These are phyloP conservation scores for Acanthosepion esculentum DNA, from an alignment of 2,888 invertebrate genomes.

Conservation along the genomic window DNA sequence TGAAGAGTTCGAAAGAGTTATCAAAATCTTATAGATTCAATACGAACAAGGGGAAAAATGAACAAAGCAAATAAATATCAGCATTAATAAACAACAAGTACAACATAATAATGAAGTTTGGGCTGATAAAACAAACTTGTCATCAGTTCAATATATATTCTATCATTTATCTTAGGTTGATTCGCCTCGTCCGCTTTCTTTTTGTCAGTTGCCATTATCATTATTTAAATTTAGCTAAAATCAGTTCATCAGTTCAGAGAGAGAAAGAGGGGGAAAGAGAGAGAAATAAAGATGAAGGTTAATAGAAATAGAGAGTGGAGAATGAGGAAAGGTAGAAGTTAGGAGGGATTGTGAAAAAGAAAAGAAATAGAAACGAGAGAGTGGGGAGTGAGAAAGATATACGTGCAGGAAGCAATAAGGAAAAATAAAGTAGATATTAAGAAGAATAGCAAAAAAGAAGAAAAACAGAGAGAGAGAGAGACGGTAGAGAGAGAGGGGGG, in stretches of 20 bases:
- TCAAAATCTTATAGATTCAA: constrained; percentile 33
- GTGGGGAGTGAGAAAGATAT: neutral
- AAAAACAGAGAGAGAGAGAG: neutral
- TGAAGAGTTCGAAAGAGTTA: neutral
- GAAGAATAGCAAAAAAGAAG: no score
- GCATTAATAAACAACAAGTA: neutral
- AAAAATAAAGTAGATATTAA: no score
- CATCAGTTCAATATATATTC: constrained; percentile 14
- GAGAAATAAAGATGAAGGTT: neutral
- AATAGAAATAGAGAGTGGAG: neutral
- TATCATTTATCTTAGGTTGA: neutral
- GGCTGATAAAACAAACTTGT: constrained; percentile 18
- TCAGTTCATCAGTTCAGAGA: neutral
- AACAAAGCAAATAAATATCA: neutral
- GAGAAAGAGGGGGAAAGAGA: neutral
- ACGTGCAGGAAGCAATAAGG: no score
- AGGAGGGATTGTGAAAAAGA: neutral
- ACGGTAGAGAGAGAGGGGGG: neutral
- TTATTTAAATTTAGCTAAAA: constrained; percentile 33
- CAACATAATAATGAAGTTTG: neutral
- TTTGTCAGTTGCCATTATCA: neutral
- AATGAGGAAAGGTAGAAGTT: neutral
- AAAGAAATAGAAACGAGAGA: neutral
- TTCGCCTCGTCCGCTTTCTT: neutral
- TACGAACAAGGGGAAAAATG: neutral